These are phyloP conservation scores for Gavialis gangeticus DNA, from an alignment of 2,113 vertebrate species.

Conservation along the genomic window DNA sequence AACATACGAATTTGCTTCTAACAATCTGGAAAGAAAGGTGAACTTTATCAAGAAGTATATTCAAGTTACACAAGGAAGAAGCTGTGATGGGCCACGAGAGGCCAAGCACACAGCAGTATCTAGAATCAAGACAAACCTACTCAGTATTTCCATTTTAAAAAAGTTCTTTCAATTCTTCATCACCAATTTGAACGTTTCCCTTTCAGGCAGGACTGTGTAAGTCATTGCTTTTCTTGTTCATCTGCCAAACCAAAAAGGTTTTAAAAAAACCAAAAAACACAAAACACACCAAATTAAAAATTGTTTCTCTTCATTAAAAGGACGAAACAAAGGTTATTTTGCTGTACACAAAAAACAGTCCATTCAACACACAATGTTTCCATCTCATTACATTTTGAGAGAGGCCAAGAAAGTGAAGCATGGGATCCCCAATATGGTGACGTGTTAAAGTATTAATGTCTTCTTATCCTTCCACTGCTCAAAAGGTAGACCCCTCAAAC, in stretches of 20 bases:
- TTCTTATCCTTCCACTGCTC: neutral
- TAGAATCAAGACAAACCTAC: neutral
- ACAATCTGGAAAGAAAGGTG: neutral
- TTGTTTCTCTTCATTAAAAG: no score
- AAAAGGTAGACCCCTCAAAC: neutral
- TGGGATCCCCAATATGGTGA: no score
- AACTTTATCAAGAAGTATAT: neutral
- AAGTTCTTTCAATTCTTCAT: neutral
- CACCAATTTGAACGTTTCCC: neutral
- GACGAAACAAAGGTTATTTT: no score
- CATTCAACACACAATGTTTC: neutral
- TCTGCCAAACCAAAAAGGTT: neutral
- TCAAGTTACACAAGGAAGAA: fast-evolving
- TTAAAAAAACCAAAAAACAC: neutral
- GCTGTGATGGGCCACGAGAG: neutral
- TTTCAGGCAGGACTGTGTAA: neutral
- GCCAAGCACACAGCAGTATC: neutral
- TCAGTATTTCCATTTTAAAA: neutral
- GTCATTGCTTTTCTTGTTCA: fast-evolving
- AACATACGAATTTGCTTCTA: neutral
- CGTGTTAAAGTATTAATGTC: neutral
- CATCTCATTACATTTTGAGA: neutral
- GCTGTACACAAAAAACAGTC: neutral
- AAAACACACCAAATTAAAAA: no score
- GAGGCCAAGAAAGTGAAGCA: neutral